Evolutionary conservation across 2,113 vertebrate species (phyloP).

Genomic region (Nothobranchius kuhntae): DNA sequence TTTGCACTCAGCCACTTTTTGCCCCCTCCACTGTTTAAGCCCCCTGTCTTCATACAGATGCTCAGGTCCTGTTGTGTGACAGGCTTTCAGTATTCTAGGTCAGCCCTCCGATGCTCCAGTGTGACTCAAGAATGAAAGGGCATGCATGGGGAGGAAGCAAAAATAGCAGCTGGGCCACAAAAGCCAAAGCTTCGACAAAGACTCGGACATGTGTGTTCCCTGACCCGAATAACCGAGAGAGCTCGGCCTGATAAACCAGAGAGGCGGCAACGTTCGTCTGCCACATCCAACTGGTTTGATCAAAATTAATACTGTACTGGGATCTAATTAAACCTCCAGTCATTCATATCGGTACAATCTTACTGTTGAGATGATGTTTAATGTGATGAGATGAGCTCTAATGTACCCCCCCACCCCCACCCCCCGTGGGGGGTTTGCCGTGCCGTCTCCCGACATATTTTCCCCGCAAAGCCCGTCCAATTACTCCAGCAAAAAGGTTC

Average conservation of each 20-base stretch:
- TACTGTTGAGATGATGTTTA: slow-evolving; percentile 35
- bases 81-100: slow-evolving; percentile 72
- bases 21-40: slow-evolving; percentile 19
- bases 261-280: slow-evolving; percentile 2
- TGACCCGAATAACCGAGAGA: slow-evolving; percentile 69
- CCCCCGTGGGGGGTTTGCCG: slow-evolving; percentile 5
- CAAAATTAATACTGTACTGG: neutral
- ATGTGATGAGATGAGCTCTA: slow-evolving; percentile 40
- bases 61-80: slow-evolving; percentile 53
- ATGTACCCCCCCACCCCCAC: slow-evolving; percentile 20
- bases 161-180: slow-evolving; percentile 69
- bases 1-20: neutral
- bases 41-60: slow-evolving; percentile 29
- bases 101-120: slow-evolving; percentile 61
- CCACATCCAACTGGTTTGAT: neutral
- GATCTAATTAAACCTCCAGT: slow-evolving; percentile 28
- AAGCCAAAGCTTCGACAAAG: slow-evolving; percentile 71
- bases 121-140: slow-evolving; percentile 72
- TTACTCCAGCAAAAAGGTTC: slow-evolving; percentile 48
- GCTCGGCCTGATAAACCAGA: slow-evolving; percentile 32
- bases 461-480: slow-evolving; percentile 32
- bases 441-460: slow-evolving; percentile 51
- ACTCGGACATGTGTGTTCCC: slow-evolving; percentile 59
- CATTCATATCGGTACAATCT: slow-evolving; percentile 38
- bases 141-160: slow-evolving; percentile 61